Evolutionary conservation across 2,797 vertebrate species (phyloP).

Genomic region (Epinephelus awoara): DNA sequence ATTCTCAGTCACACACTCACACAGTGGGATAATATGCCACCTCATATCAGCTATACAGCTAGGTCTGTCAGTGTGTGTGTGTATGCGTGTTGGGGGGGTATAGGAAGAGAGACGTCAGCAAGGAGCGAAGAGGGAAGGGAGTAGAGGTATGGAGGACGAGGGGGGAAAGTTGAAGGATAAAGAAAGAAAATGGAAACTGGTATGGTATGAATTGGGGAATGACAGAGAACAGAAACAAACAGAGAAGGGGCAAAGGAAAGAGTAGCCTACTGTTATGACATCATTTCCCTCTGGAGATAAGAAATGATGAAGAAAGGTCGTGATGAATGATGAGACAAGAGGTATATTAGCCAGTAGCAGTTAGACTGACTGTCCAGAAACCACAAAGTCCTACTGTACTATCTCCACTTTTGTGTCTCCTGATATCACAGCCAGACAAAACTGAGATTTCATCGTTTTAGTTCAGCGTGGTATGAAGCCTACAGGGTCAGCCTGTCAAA

Average conservation of each 20-base stretch:
- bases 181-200: constrained; percentile 38
- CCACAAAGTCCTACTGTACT: not conserved
- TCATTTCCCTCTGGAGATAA: constrained; percentile 32
- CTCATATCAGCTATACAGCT: constrained; percentile 64
- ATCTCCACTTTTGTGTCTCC: not conserved
- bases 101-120: not conserved
- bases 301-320: constrained; percentile 33
- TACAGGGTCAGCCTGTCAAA: too few species aligned
- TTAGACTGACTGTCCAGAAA: constrained; percentile 2
- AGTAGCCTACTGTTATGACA: constrained; percentile 8
- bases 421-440: not conserved
- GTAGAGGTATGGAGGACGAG: not conserved
- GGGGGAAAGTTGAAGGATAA: constrained; percentile 11
- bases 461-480: not conserved
- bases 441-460: not conserved
- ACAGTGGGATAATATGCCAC: constrained; percentile 50
- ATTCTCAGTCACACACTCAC: constrained; percentile 24
- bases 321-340: constrained; percentile 36
- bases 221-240: constrained; percentile 22
- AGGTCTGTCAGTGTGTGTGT: constrained; percentile 37
- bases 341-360: constrained; percentile 8
- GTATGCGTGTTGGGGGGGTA: too few species aligned
- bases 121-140: not conserved
- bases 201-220: constrained; percentile 21
- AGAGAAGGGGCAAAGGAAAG: not conserved